Percentiles rank a stretch among this genome's conserved stretches.
Conservation (phyloP, 2,113 vertebrate genomes). For the Gorsachius goisagi region DNA sequence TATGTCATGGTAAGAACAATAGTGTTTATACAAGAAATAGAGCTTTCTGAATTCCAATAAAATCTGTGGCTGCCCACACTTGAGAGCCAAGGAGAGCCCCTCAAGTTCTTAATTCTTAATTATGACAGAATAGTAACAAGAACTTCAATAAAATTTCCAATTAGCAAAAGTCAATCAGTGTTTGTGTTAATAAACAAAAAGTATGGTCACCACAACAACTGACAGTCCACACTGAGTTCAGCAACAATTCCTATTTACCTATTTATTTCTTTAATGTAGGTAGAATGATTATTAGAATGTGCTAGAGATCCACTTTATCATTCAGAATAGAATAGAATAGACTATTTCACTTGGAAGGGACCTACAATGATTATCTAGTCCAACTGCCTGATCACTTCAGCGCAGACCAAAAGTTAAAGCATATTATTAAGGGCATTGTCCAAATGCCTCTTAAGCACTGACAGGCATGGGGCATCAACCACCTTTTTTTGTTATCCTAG, state of each 20-base stretch:
- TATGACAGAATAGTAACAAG: neutral
- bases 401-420: neutral
- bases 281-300: neutral
- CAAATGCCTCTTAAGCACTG: neutral
- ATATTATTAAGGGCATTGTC: neutral
- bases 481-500: neutral
- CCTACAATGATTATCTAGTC: neutral
- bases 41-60: neutral
- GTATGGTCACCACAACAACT: neutral
- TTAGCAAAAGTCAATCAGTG: neutral
- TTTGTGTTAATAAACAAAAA: neutral
- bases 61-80: neutral
- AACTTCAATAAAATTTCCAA: neutral
- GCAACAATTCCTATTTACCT: neutral
- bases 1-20: neutral
- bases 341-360: neutral
- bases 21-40: neutral
- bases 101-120: neutral
- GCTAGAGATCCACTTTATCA: neutral
- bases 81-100: neutral
- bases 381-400: neutral
- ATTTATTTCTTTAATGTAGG: neutral
- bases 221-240: neutral
- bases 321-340: neutral
- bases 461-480: neutral